Conservation (phyloP, 2,888 invertebrate genomes). For the Drosophila peninsularis region DNA sequence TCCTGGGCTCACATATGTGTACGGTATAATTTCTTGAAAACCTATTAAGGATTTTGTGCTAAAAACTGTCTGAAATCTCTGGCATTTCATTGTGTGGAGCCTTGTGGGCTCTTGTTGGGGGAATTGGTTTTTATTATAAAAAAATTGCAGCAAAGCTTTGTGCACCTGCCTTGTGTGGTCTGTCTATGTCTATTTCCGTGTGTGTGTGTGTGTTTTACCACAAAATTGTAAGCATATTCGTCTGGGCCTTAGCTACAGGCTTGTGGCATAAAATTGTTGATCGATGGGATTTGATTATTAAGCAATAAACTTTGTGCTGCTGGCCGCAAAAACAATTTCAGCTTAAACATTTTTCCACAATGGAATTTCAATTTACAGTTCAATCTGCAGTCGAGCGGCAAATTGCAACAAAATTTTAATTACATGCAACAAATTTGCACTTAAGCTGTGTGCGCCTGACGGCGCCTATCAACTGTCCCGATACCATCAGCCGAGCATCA, state of each 20-base stretch:
- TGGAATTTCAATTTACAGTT: slow-evolving; percentile 62
- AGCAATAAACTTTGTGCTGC: slow-evolving; percentile 56
- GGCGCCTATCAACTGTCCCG: slow-evolving; percentile 2
- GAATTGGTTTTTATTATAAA: slow-evolving; percentile 1
- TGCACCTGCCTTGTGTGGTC: slow-evolving; percentile 1
- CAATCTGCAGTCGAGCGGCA: slow-evolving; percentile 36
- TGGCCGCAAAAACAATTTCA: slow-evolving; percentile 45
- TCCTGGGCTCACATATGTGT: neutral
- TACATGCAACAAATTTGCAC: slow-evolving; percentile 57
- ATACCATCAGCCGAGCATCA: slow-evolving; percentile 10
- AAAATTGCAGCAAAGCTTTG: slow-evolving; percentile 1
- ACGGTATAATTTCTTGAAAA: slow-evolving; percentile 37
- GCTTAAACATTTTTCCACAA: slow-evolving; percentile 30
- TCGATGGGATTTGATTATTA: slow-evolving; percentile 66
- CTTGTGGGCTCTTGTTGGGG: neutral
- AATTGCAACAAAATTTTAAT: slow-evolving; percentile 61
- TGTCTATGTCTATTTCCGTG: neutral
- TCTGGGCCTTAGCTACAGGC: slow-evolving; percentile 13
- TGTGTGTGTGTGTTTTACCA: slow-evolving; percentile 14
- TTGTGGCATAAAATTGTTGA: slow-evolving; percentile 49
- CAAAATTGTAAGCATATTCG: slow-evolving; percentile 32
- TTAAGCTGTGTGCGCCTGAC: slow-evolving; percentile 10
- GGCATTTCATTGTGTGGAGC: slow-evolving; percentile 22
- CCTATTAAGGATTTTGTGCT: slow-evolving; percentile 44
- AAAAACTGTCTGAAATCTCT: slow-evolving; percentile 13